Evolutionary conservation across 2,888 invertebrate genomes (phyloP), one percentile per base, ranked within the genome.

Genomic region (Abrostola tripartita): DNA sequence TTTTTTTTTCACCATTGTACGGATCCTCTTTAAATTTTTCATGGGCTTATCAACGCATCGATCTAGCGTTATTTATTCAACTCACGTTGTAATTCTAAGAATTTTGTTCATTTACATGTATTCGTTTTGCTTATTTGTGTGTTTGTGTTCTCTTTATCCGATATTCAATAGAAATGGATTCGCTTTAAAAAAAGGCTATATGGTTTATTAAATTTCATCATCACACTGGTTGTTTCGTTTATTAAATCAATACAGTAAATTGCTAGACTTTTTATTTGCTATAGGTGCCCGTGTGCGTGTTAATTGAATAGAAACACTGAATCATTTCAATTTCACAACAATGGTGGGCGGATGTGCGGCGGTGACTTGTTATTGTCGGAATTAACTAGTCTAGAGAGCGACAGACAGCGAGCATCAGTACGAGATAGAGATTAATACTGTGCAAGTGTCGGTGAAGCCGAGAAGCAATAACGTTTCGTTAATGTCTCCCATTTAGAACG

Each of bases 381-480:
- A 85, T 86, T 83, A 88, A 87, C 82, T 85, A 86, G 84, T 84
- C 79, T 85, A 79, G 81, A 78, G 81, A 84, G 84, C 83, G 68
- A 68, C 73, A 75, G 68, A 67, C 87, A 82, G 82, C 76, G 68
- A 87, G 83, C 85, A 88, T 85, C 85, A 87, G 81, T 85, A 86
- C 81, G 74, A 88, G 88, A 89, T 88, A 90, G 85, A 90, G 91
- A 93, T 92, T 92, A 92, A 92, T 92, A 92, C 87, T 82, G 87
- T 88, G 87, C 91, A 89, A 91, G 90, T 90, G 91, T 89, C 86
- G 85, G 85, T 88, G 87, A 86, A 90, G 89, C 86, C 87, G 87
- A 90, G 89, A 88, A 90, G 93, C 90, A 92, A 92, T 92, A 93
- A 90, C 89, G 90, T 90, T 90, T 86, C 90, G 90, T 90, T 92